A percentile compares a stretch with the other conserved stretches of the same genome.
phyloP scores from a whole-genome alignment of 1,140 invertebrate species.

The Cephus cinctus region DNA sequence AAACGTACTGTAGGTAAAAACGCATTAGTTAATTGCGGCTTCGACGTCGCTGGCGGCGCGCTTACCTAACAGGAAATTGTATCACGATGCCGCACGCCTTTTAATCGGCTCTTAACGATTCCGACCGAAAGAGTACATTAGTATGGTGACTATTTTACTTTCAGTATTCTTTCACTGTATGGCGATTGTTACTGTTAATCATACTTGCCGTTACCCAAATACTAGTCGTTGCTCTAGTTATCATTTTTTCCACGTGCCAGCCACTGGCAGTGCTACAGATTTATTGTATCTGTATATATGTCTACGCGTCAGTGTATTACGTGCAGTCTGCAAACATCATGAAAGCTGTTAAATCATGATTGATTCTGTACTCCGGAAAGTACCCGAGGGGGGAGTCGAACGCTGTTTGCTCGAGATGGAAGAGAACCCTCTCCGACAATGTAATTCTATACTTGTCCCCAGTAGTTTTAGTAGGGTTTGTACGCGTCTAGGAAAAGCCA shows the following conservation, averaged over 20 bases:
- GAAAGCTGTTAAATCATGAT: conserved; percentile 22
- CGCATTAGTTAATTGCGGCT: conserved; percentile 40
- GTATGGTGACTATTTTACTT: too few species aligned
- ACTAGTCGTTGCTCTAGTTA: too few species aligned
- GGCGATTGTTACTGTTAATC: too few species aligned
- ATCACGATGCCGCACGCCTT: background rate
- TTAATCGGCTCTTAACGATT: too few species aligned
- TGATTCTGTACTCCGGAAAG: conserved; percentile 20
- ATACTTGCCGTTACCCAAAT: too few species aligned
- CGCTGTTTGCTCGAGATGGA: conserved; percentile 20
- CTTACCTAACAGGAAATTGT: conserved; percentile 12
- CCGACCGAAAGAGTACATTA: too few species aligned
- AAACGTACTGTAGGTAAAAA: conserved; percentile 12
- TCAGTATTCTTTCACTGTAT: too few species aligned
- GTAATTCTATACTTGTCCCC: conserved; percentile 23
- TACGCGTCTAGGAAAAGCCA: too few species aligned
- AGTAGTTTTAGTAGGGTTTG: background rate
- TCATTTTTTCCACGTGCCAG: too few species aligned
- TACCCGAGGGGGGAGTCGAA: conserved; percentile 1
- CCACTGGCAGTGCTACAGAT: too few species aligned
- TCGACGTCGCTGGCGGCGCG: conserved; percentile 7
- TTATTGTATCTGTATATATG: too few species aligned
- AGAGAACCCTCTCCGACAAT: conserved; percentile 13
- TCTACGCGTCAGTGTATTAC: too few species aligned
- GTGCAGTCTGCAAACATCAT: background rate